These are phyloP conservation scores for Agrilus planipennis DNA, from an alignment of 1,140 invertebrate genomes.

Conservation along the genomic window DNA sequence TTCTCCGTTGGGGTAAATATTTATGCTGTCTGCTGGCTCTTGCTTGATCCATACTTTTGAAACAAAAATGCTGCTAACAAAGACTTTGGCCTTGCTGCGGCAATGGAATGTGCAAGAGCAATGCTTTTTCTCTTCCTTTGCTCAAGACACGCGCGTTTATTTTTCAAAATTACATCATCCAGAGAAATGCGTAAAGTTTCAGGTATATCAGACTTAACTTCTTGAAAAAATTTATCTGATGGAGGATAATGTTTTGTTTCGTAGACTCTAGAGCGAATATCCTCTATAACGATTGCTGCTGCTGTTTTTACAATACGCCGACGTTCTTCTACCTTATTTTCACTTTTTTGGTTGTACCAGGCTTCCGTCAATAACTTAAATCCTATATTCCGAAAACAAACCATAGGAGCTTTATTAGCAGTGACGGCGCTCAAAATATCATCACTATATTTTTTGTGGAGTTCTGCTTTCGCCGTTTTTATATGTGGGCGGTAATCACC, in stretches of 20 bases:
- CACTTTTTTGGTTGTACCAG: background rate
- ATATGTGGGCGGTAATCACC: conserved; percentile 2
- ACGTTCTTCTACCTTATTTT: conserved; percentile 6
- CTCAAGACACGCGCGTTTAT: conserved; percentile 6
- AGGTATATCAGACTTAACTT: conserved; percentile 1
- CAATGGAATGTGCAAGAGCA: conserved; percentile 4
- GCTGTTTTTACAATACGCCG: conserved; percentile 5
- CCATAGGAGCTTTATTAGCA: background rate
- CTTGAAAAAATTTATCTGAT: conserved; percentile 2
- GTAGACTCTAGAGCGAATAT: conserved; percentile 8
- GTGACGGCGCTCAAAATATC: conserved; percentile 5
- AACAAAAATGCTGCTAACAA: conserved; percentile 1
- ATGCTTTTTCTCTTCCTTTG: conserved; percentile 7
- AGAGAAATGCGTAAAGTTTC: conserved; percentile 3
- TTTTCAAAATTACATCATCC: conserved; percentile 1
- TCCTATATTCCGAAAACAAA: conserved; percentile 7
- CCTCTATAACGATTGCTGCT: conserved; percentile 9
- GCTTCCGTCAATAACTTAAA: conserved; percentile 8
- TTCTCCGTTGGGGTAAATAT: too few relatives aligned
- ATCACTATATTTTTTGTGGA: conserved; percentile 6
- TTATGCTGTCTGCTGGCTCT: too few relatives aligned
- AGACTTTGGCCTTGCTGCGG: conserved; percentile 2
- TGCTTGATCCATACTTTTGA: conserved; percentile 1
- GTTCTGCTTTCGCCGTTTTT: conserved; percentile 6
- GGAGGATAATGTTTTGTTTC: conserved; percentile 1